Base-by-base conservation (phyloP, 2,113 vertebrate genomes). In the Ageneiosus marmoratus region DNA sequence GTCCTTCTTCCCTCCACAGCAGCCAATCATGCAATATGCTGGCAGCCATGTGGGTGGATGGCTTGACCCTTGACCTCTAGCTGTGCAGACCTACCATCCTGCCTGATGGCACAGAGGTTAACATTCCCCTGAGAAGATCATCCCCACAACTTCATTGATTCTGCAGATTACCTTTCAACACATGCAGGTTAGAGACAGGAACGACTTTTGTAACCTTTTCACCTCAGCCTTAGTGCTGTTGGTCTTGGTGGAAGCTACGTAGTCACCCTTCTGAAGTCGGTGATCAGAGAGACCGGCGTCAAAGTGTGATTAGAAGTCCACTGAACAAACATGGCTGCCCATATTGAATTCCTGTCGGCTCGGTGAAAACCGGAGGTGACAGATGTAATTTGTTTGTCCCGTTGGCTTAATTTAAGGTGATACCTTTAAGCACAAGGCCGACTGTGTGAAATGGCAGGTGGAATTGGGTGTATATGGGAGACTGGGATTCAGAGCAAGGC, bases 61-160 rank as follows among this genome's bases (percentile, higher is more conserved):
- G 44, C 69, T 78, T 93, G 91, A 94, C 93, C 92, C 94, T 93
- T 94, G 90, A 91, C 92, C 94, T 88, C 87, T 60, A 86, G 91
- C 91, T 90, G 90, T 50, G 37, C 60, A 79, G 92, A 90, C 92
- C 91, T 91, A 84, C 79, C 78, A 77, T 44, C 91, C 90, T 81
- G 83, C 93, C 89, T 93, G 93, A 94, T 95, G 92, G 94, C 91
- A 89, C 91, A 93, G 92, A 93, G 94, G 94, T 95, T 94, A 94
- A 90, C 87, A 89, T 92, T 95, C 95, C 92, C 94, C 93, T 92
- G 95, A 93, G 95, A 95, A 94, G 92, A 92, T 88, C 93, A 92
- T 93, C 94, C 91, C 92, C 94, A 95, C 93, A 94, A 93, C 94
- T 93, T 93, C 92, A 95, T 94, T 93, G 94, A 95, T 95, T 92